Base-by-base conservation (phyloP, 2,113 vertebrate species). In the Choloepus hoffmanni region DNA sequence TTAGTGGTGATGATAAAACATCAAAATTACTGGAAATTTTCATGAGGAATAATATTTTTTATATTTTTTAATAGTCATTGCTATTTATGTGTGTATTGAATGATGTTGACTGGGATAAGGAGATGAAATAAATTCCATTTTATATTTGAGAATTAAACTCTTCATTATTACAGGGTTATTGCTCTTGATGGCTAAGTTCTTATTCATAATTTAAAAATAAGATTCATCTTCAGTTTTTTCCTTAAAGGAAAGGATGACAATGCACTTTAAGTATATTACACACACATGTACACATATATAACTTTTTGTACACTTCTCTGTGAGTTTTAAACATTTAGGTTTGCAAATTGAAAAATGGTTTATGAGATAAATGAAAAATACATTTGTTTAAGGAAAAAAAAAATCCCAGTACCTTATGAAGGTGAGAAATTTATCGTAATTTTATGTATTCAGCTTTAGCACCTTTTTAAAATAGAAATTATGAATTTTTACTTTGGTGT, bases 31-130 rank as follows among this genome's bases (percentile, higher is more conserved):
- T 89, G 67, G 73, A 85, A 90, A 88, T 62, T 94, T 92, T 97
- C 48, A 85, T 95, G 18, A 85, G 33, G 79, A 48, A 26, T 78
- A 82, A 53, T 92, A 55, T 89, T 89, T 96, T 92, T 84, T 91
- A 53, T 92, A 55, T 89, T 89, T 96, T 92, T 84, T 91, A 96
- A 24, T 95, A 96, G 62, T 79, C n/a, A 65, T 84, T 92, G 65
- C 48, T 92, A 18, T 43, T 43, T 88, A 43, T 83, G 7, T 89
- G 6, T 53, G 67, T 85, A 73, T 85, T 73, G 40, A 88, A 53
- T 96, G 68, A 67, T 85, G 7, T 23, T 81, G 65, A 77, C 24
- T 90, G n/a, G 16, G 45, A 53, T 67, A 84, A 78, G 36, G 63
- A 84, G 50, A 62, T 84, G 60, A 21, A 53, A 82, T 93, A 36